Base-by-base conservation (phyloP, 2,888 invertebrate genomes). In the Idaea straminata region DNA sequence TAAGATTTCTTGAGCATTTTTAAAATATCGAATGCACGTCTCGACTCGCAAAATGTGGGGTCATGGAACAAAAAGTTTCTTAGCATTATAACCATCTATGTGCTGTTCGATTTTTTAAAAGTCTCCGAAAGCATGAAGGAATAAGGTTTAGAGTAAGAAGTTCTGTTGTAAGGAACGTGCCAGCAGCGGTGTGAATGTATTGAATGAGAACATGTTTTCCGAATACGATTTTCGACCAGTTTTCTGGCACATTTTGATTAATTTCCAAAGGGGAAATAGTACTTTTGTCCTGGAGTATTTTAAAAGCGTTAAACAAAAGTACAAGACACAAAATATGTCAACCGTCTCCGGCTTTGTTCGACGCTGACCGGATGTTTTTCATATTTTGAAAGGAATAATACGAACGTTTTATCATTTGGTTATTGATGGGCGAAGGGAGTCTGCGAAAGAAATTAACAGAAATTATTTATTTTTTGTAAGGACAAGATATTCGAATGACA, bases 1-100 rank as follows among this genome's bases (percentile, higher is more conserved):
- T 90, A 88, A 90, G 88, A 90, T 85, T 85, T 83, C 86, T 84
- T 83, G 85, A 89, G 86, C 83, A 87, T 88, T 89, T 89, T 88
- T 89, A 80, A 89, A n/a, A 91, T 81, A 77, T 80, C 80, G 77
- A 78, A 80, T 79, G 80, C 90, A 89, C 88, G 90, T 89, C 89
- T 86, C 79, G 79, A 76, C 79, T 79, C 74, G 76, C 79, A 71
- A 79, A 78, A 77, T 71, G 70, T 78, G 69, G 82, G 82, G 83
- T 82, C 73, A 73, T 69, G 66, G 70, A 82, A 80, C 79, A 77
- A 82, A 81, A 82, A 79, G 75, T 80, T 82, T 79, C 79, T 78
- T 79, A 74, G 66, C 74, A 69, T 76, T 64, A 72, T 72, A 69
- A 75, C 71, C 25, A 57, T 64, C 36, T 58, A 66, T 73, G 72